A percentile compares a stretch with the other conserved stretches of the same genome.
Evolutionary conservation across 2,113 vertebrate species (phyloP).

Genomic region (Bubalus kerabau): DNA sequence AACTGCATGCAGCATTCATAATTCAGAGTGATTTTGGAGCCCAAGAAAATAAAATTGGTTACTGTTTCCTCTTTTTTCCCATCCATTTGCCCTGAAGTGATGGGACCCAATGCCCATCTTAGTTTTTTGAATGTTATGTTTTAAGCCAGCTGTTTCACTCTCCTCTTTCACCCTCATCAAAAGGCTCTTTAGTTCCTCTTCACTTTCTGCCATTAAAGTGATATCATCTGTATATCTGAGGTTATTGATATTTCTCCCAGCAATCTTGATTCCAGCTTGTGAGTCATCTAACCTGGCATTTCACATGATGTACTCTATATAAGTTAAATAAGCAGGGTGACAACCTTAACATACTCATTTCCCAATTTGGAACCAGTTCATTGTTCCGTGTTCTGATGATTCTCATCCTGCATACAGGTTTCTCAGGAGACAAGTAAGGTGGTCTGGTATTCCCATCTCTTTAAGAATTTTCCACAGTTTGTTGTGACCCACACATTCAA

Average conservation of each 20-base stretch:
- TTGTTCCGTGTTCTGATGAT: background rate
- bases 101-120: background rate
- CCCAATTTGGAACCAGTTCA: background rate
- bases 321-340: background rate
- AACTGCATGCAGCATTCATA: background rate
- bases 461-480: background rate
- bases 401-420: background rate
- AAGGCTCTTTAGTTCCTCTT: background rate
- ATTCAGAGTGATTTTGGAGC: background rate
- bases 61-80: background rate
- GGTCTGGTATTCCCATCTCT: background rate
- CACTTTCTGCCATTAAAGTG: background rate
- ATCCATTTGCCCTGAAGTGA: background rate
- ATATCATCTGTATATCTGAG: background rate
- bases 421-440: background rate
- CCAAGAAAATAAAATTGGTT: background rate
- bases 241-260: background rate
- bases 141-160: background rate
- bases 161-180: background rate
- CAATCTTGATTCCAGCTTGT: background rate
- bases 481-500: background rate
- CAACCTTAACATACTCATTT: background rate
- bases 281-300: background rate
- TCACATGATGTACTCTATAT: background rate
- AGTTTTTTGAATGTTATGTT: background rate